Evolutionary conservation across 1,140 invertebrate species (phyloP), one percentile per base, ranked within the genome.

Genomic region (Drosophila subobscura): DNA sequence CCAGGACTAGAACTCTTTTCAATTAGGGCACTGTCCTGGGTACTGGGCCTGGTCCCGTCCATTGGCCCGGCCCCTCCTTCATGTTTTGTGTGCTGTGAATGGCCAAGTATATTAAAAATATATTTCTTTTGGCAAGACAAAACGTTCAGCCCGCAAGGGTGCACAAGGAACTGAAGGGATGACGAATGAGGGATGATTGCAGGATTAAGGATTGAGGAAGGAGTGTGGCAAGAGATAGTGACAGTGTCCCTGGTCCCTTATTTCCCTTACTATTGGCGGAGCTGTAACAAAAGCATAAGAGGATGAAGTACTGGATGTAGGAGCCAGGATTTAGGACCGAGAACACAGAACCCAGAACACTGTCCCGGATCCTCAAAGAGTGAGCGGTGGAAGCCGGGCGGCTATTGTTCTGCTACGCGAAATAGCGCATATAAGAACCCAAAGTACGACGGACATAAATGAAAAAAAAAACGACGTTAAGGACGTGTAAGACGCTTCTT

Each of bases 71-170:
- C 52, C 53, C 37, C 44, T 37, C 33, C 65, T 73, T 7, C 50
- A 40, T 77, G 73, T 65, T 72, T 65, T 61, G 79, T 61, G 79
- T 65, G 67, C 68, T 55, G 70, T 50, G 72, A 75, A 81, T 79
- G 72, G 64, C 72, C 60, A 60, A 81, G 77, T 85, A 86, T 85
- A 85, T 85, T 85, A 85, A 85, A 85, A 86, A 81, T 86, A 77
- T 86, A 85, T 85, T 85, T 80, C 81, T 85, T 86, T 86, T 73
- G 81, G 81, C 80, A 85, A 86, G 80, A 85, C 81, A 80, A 85
- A 85, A 86, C 77, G 63, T 74, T 37, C 33, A 80, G 77, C 51
- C 10, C 10, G 73, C 63, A 58, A 55, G 52, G 57, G 56, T 61
- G 55, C 63, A 61, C 49, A 65, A 23, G 60, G 73, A 64, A 54